A percentile compares a stretch with the other conserved stretches of the same genome.
Conservation (phyloP, 2,113 vertebrate species). For the Spea multiplicata region DNA sequence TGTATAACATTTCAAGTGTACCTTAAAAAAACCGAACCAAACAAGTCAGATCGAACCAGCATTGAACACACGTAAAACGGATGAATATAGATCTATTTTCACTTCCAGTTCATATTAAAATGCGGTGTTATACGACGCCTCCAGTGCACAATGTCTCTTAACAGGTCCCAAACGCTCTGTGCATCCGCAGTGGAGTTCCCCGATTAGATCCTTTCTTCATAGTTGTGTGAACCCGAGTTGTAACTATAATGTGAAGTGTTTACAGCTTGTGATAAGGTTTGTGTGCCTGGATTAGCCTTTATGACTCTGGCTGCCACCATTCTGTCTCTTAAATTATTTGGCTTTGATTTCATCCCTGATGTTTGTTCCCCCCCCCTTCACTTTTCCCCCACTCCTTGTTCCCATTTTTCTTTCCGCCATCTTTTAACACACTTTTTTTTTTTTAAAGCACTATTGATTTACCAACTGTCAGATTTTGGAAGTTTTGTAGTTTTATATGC, state of each 20-base stretch:
- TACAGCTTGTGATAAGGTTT: neutral
- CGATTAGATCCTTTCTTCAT: neutral
- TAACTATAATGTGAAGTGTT: neutral
- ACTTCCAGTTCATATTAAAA: neutral
- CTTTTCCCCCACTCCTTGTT: neutral
- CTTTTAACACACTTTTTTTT: neutral
- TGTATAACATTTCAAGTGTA: constrained; percentile 65
- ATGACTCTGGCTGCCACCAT: neutral
- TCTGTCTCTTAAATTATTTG: neutral
- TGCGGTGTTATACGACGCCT: neutral
- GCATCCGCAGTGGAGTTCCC: neutral
- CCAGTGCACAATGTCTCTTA: neutral
- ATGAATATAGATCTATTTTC: neutral
- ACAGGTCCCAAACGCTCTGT: neutral
- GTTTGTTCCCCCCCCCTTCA: neutral
- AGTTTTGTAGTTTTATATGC: constrained; percentile 22
- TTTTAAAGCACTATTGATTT: too few relatives aligned
- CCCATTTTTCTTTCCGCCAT: neutral
- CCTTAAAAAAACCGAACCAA: constrained; percentile 56
- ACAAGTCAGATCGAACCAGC: constrained; percentile 59
- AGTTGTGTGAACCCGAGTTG: neutral
- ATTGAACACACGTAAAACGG: constrained; percentile 33
- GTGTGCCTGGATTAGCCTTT: constrained; percentile 3
- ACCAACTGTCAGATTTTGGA: neutral
- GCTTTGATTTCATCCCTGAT: neutral